Evolutionary conservation across 2,888 invertebrate genomes (phyloP), one percentile per base, ranked within the genome.

Genomic region (Oligia strigilis): DNA sequence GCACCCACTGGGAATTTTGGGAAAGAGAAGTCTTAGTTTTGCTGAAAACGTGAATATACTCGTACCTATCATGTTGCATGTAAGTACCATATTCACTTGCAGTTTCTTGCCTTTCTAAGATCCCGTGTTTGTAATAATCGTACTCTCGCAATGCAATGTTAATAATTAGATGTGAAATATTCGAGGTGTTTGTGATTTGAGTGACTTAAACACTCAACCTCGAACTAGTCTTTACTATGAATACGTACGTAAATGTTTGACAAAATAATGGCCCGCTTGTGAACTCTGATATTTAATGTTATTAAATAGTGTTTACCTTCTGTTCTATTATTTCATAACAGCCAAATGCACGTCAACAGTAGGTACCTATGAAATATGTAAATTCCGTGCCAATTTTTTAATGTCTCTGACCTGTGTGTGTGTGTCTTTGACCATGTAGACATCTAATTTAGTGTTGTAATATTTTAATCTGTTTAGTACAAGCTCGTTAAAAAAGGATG

Each of bases 131-230:
- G 40, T 74, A 36, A 78, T 74, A 29, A 70, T 40, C 23, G 29
- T 29, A 17, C 36, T 75, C 49, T 67, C 36, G 52, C 66, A 43
- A 64, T 29, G 40, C 65, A 49, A 58, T 72, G 40, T 40, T 82
- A 64, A 66, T 82, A 73, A 60, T 77, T 40, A 66, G 9, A 52
- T 64, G 62, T 71, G 65, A 66, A 79, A 66, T 75, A 60, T 65
- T 83, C 72, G 58, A 75, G 49, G 14, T 66, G 62, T 62, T 77
- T 40, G 60, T 69, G 46, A 49, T 72, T 79, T 62, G 11, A 40
- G 23, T 52, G 49, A 72, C 58, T 55, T 60, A 62, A 60, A 71
- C 43, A 66, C 29, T 69, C 46, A n/a, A 13, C 52, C 69, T 83
- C 40, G 64, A 43, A 65, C 43, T 58, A 43, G 55, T 78, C 13